Evolutionary conservation across 2,113 vertebrate genomes (phyloP), one percentile per base, ranked within the genome.

Genomic region (Gnathonemus echidnorhynchus): DNA sequence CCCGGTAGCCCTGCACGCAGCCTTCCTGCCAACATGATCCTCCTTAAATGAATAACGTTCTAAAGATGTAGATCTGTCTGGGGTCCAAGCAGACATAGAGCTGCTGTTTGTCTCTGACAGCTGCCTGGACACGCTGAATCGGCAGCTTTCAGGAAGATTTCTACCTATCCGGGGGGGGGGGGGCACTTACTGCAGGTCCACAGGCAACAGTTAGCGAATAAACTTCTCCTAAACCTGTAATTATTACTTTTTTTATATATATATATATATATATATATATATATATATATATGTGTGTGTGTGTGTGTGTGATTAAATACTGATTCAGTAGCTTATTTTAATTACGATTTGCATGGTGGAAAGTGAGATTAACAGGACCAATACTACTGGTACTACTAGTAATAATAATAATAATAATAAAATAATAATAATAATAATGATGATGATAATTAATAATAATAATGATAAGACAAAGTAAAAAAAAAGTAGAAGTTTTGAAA

Each of bases 41-140:
- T 27, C 7, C 17, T 31, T 46, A 74, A 31, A 39, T 80, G 45
- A 80, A 89, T 80, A 8, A 74, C 7, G 5, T 13, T 9, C 48
- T 27, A 77, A 89, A 74, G 53, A 74, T 21, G 58, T 62, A 7
- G 45, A 48, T 48, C 31, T 89, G 45, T 35, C n/a, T 27, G 46
- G 13, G 45, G 3, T 49, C 39, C 45, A 70, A 42, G 46, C 13
- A 48, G 66, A 52, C 45, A 89, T 77, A 89, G 66, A 52, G 46
- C 45, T 31, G 66, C 88, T 52, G 27, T 89, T 52, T 66, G 53
- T 53, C 53, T 66, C 15, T 45, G 52, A 88, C 87, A 89, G 88
- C 88, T 89, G 88, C 48, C 42, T 27, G 88, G 24, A 46, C 31
- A 0, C 19, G 45, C 66, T 52, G 88, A 89, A 80, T 89, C 3